Conservation (phyloP, 2,888 invertebrate species). For the Agriopis aurantiaria region DNA sequence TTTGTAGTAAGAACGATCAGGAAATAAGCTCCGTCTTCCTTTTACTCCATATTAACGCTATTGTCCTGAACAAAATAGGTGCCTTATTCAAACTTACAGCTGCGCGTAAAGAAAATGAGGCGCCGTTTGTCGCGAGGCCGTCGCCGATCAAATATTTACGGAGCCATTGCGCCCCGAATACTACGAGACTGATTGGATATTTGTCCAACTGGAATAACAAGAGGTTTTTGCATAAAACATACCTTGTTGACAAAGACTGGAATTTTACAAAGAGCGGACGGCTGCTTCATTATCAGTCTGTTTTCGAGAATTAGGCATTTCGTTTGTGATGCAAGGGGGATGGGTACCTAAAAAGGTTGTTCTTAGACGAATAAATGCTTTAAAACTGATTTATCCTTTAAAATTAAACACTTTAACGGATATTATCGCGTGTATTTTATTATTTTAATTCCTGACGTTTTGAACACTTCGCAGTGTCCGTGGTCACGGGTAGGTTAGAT, state of each 20-base stretch:
- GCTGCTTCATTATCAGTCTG: slow-evolving; percentile 23
- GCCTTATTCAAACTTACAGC: slow-evolving; percentile 30
- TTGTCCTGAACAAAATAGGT: slow-evolving; percentile 24
- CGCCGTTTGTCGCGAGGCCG: slow-evolving; percentile 44
- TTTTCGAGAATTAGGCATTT: slow-evolving; percentile 22
- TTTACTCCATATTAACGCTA: slow-evolving; percentile 11
- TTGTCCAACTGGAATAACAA: slow-evolving; percentile 51
- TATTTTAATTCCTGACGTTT: too few species aligned
- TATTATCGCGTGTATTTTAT: too few species aligned
- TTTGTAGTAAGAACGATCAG: background rate
- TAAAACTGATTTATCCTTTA: background rate
- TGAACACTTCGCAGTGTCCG: too few species aligned
- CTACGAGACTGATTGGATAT: slow-evolving; percentile 54
- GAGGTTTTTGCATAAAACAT: slow-evolving; percentile 45
- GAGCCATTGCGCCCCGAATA: slow-evolving; percentile 51
- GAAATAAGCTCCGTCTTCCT: slow-evolving; percentile 3
- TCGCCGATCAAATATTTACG: slow-evolving; percentile 60
- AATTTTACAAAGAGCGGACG: slow-evolving; percentile 22
- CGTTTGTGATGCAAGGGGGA: slow-evolving; percentile 11
- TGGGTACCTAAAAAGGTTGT: slow-evolving; percentile 1
- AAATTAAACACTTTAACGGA: too few species aligned
- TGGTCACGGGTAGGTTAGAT: too few species aligned
- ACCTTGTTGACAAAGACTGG: slow-evolving; percentile 30
- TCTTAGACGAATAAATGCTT: background rate
- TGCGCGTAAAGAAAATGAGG: slow-evolving; percentile 34